Percentiles rank a stretch among this genome's conserved stretches.
These are phyloP conservation scores for Pangasianodon hypophthalmus DNA, from an alignment of 2,113 vertebrate species.

Conservation along the genomic window DNA sequence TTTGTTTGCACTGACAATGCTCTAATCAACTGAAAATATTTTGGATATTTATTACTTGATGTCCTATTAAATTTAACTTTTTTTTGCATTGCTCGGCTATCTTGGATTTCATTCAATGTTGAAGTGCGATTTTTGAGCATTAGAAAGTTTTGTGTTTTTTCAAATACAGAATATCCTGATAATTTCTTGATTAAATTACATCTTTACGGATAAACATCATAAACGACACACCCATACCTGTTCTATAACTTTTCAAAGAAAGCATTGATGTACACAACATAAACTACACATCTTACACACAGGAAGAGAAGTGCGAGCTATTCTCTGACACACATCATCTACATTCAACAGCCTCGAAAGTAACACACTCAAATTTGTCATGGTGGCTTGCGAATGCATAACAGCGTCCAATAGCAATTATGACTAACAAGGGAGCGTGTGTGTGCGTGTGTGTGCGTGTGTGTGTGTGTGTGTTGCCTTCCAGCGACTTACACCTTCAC, in stretches of 20 bases:
- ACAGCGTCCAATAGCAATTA: constrained; percentile 37
- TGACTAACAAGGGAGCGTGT: constrained; percentile 44
- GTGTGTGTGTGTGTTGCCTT: constrained; percentile 34
- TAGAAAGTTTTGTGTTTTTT: neutral
- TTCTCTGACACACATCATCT: constrained; percentile 19
- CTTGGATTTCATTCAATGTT: neutral
- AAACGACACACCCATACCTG: neutral
- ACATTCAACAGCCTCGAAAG: constrained; percentile 20
- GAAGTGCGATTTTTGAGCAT: neutral
- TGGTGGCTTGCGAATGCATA: constrained; percentile 1
- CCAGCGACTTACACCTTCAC: constrained; percentile 37
- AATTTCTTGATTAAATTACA: neutral
- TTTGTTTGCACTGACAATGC: neutral
- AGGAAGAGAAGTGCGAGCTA: neutral
- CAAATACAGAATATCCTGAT: neutral
- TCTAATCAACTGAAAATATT: neutral
- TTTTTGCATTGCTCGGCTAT: neutral
- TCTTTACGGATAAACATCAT: neutral
- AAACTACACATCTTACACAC: neutral
- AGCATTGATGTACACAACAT: neutral
- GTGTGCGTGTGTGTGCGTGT: constrained; percentile 4
- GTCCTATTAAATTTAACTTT: neutral
- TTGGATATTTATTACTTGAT: neutral
- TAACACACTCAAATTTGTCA: constrained; percentile 46
- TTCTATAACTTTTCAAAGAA: neutral